Base-by-base conservation (phyloP, 2,888 invertebrate species). In the Prosapia bicincta region DNA sequence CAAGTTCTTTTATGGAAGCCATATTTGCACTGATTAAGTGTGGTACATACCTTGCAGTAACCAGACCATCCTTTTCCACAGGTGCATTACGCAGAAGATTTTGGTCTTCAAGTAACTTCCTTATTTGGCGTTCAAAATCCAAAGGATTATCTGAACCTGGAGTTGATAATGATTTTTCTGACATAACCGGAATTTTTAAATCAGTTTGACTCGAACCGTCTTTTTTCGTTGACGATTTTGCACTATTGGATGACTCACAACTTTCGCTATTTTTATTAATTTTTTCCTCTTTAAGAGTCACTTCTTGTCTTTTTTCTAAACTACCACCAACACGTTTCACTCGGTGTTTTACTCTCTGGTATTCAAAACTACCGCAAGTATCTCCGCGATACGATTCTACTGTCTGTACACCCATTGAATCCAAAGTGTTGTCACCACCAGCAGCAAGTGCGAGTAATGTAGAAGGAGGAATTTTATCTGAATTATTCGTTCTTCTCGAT, bases 121-220 rank as follows among this genome's bases (percentile, higher is more conserved):
- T 92, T 81, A 94, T 91, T 84, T 93, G 93, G 82, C 92, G 88
- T 86, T 93, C 93, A 83, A 93, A 93, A 25, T 93, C 93, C 73
- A 83, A 83, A 15, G 77, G 73, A 30, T 70, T 71, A 30, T 74
- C 74, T 10, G 71, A 69, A n/a, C 74, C 79, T 1, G 79, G 78
- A 13, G 78, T 78, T 26, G 76, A 79, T 30, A 32, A 26, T 6
- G 77, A 69, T 15, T 69, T 69, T n/a, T 74, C 74, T 6, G 70
- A 43, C 28, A 71, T 74, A 9, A 84, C 82, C 66, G 89, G 86
- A 74, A 90, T 89, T 80, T 90, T 90, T 81, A 90, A 89, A 80
- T 91, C 90, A 0, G 91, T 90, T 82, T 91, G 90, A 83, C 90
- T 90, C 79, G 87, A 89, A 3, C 90, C 88, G 80, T 91, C 90